phyloP scores from a whole-genome alignment of 2,888 invertebrate genomes.

The Danaus chrysippus region DNA sequence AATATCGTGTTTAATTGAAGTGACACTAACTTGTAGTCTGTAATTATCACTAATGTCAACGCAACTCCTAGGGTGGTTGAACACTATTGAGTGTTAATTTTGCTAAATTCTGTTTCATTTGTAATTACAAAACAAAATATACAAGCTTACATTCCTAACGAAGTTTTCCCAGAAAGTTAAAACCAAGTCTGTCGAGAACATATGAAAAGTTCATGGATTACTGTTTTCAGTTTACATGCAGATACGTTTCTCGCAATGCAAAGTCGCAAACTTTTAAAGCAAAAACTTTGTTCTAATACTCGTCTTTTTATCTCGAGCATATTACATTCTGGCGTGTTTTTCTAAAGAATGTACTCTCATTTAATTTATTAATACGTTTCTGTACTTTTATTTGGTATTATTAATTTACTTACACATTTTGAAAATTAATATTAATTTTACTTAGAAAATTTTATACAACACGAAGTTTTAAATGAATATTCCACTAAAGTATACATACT shows the following conservation, averaged over 20 bases:
- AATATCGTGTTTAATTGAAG: slow-evolving; percentile 1
- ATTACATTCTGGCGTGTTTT: slow-evolving; percentile 16
- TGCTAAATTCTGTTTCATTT: slow-evolving; percentile 11
- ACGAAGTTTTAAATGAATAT: too few species aligned
- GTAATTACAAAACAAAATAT: slow-evolving; percentile 22
- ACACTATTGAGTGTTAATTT: slow-evolving; percentile 11
- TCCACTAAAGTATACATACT: too few species aligned
- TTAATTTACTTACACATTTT: neutral
- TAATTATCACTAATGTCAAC: slow-evolving; percentile 6
- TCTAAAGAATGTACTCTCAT: slow-evolving; percentile 30
- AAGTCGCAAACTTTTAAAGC: slow-evolving; percentile 33
- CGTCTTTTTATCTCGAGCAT: slow-evolving; percentile 23
- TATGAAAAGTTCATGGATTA: slow-evolving; percentile 34
- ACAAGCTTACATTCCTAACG: slow-evolving; percentile 27
- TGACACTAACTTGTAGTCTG: slow-evolving; percentile 2
- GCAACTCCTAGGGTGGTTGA: neutral
- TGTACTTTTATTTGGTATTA: neutral
- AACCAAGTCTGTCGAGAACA: slow-evolving; percentile 32
- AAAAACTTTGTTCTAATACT: slow-evolving; percentile 31
- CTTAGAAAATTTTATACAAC: neutral
- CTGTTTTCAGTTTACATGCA: slow-evolving; percentile 39
- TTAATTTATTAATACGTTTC: slow-evolving; percentile 10
- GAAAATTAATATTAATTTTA: neutral
- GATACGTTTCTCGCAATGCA: slow-evolving; percentile 32
- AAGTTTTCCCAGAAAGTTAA: slow-evolving; percentile 32